Evolutionary conservation across 1,140 invertebrate species (phyloP).

Genomic region (Cydia strobilella): DNA sequence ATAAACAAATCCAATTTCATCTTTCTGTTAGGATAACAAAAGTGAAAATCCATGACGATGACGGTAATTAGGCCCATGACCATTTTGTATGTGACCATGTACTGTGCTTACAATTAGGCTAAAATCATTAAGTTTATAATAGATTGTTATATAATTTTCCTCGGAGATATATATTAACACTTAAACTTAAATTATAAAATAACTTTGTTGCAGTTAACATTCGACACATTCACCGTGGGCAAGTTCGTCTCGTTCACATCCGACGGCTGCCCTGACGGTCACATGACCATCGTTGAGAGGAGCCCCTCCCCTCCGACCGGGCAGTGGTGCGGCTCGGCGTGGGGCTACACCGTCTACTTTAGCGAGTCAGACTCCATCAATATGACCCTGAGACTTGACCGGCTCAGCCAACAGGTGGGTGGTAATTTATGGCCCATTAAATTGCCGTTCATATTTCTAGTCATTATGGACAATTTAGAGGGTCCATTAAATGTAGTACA

Average conservation of each 20-base stretch:
- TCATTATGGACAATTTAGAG: background rate
- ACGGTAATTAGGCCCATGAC: too few relatives aligned
- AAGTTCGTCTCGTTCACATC: slow-evolving; percentile 87
- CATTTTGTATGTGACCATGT: too few relatives aligned
- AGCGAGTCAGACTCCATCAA: slow-evolving; percentile 90
- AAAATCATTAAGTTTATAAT: too few relatives aligned
- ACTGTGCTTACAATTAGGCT: too few relatives aligned
- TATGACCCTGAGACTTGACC: slow-evolving; percentile 85
- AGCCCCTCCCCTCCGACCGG: slow-evolving; percentile 87
- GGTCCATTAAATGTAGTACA: background rate
- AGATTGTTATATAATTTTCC: too few relatives aligned
- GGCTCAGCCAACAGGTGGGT: slow-evolving; percentile 86
- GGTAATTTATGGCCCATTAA: background rate
- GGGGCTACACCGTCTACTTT: slow-evolving; percentile 92
- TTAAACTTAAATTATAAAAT: background rate
- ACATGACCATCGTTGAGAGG: slow-evolving; percentile 88
- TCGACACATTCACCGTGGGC: slow-evolving; percentile 88
- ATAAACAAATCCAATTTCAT: too few relatives aligned
- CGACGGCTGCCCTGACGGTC: slow-evolving; percentile 90
- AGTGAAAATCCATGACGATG: too few relatives aligned
- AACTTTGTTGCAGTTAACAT: slow-evolving; percentile 82
- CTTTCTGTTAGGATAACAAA: too few relatives aligned
- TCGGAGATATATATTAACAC: background rate
- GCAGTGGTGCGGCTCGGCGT: slow-evolving; percentile 91
- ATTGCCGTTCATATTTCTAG: slow-evolving; percentile 18